These are phyloP conservation scores for Neosilurus mollespiculum DNA, from an alignment of 2,797 vertebrate genomes.

Conservation along the genomic window DNA sequence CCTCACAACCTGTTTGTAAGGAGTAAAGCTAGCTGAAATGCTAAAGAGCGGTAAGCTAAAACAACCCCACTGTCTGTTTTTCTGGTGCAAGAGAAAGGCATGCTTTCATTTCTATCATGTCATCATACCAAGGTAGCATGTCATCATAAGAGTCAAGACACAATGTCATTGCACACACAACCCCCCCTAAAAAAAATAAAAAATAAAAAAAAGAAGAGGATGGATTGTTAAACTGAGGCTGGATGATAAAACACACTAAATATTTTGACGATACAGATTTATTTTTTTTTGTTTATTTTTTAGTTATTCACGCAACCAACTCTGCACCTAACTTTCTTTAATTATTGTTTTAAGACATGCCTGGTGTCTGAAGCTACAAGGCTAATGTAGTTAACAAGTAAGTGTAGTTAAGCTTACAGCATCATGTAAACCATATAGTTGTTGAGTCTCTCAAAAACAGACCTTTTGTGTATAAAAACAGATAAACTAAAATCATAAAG, in stretches of 20 bases:
- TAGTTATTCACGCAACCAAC: background rate
- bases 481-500: background rate
- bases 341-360: background rate
- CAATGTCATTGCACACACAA: no score
- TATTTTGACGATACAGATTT: background rate
- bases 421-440: background rate
- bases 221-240: background rate
- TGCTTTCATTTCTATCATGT: background rate
- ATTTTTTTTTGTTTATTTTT: background rate
- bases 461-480: background rate
- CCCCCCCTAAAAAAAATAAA: no score
- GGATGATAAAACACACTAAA: background rate
- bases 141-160: background rate
- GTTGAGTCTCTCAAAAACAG: background rate
- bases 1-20: no score
- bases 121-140: background rate
- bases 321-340: background rate
- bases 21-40: no score
- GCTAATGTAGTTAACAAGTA: background rate
- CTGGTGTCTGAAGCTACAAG: background rate
- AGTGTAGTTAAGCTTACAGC: background rate
- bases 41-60: no score
- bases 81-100: conserved; percentile 3
- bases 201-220: background rate
- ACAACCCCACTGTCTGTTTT: background rate